Conservation (phyloP, 2,797 vertebrate genomes). For the Synaphobranchus kaupii region DNA sequence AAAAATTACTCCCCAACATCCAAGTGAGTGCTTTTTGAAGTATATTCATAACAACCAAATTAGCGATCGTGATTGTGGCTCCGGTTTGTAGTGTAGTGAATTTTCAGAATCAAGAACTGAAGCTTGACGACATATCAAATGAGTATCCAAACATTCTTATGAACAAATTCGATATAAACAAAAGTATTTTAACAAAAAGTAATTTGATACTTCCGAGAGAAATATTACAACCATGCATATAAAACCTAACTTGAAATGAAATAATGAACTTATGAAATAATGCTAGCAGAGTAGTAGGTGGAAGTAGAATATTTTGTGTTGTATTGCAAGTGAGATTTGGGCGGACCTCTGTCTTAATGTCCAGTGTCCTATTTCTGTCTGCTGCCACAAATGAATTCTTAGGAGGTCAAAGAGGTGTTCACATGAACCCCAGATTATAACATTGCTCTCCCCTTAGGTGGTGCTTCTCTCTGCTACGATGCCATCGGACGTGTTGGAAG, state of each 20-base stretch:
- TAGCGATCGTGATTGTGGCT: neutral
- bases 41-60: neutral
- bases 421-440: neutral
- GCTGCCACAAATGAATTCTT: conserved; percentile 65
- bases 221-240: neutral
- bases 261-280: conserved; percentile 71
- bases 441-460: conserved; percentile 71
- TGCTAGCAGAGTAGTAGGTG: conserved; percentile 73
- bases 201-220: neutral
- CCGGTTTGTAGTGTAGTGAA: neutral
- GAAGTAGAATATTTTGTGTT: conserved; percentile 71
- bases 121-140: neutral
- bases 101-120: neutral
- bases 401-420: neutral
- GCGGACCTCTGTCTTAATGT: conserved; percentile 81
- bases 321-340: conserved; percentile 60
- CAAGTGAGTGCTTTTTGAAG: conserved; percentile 73
- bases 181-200: neutral
- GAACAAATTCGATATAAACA: too few relatives aligned
- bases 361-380: conserved; percentile 74
- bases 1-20: conserved; percentile 95
- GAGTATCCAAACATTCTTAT: too few relatives aligned
- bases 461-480: conserved; percentile 96
- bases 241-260: too few relatives aligned
- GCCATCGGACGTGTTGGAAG: conserved; percentile 97